Evolutionary conservation across 2,888 invertebrate genomes (phyloP).

Genomic region (Trachelus troglodyta): DNA sequence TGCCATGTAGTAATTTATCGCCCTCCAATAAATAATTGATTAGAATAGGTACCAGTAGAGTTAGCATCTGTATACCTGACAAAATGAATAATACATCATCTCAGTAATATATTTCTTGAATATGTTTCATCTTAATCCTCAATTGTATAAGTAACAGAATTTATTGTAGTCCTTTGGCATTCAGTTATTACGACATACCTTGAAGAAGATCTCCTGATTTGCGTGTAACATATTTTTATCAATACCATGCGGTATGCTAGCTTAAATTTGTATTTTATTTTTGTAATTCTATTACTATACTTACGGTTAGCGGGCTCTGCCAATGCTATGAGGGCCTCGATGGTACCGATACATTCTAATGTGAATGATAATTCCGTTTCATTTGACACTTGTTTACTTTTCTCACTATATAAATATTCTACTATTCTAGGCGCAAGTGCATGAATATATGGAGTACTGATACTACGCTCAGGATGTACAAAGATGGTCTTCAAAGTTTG

Average conservation of each 20-base stretch:
- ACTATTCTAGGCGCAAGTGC: constrained; percentile 83
- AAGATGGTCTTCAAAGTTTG: constrained; percentile 84
- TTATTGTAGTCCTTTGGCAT: not conserved
- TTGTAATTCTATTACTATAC: constrained; percentile 47
- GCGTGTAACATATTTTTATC: constrained; percentile 51
- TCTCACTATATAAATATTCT: constrained; percentile 77
- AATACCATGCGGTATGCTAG: not conserved
- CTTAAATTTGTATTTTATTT: constrained; percentile 19
- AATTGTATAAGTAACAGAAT: not conserved
- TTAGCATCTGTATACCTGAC: constrained; percentile 89
- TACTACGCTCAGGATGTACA: constrained; percentile 75
- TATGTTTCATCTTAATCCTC: not conserved
- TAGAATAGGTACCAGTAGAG: constrained; percentile 89
- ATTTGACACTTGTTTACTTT: constrained; percentile 71
- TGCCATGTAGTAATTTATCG: constrained; percentile 71
- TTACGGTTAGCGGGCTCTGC: constrained; percentile 84
- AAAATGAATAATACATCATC: constrained; percentile 32
- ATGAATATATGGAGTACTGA: constrained; percentile 84
- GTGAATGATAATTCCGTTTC: constrained; percentile 79
- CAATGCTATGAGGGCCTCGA: constrained; percentile 80
- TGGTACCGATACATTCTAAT: constrained; percentile 78
- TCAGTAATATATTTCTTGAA: not conserved
- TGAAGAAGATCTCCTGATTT: constrained; percentile 70
- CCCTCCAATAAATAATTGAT: constrained; percentile 85
- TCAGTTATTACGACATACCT: constrained; percentile 65